Base-by-base conservation (phyloP, 2,113 vertebrate species). In the Micronycteris hirsuta region DNA sequence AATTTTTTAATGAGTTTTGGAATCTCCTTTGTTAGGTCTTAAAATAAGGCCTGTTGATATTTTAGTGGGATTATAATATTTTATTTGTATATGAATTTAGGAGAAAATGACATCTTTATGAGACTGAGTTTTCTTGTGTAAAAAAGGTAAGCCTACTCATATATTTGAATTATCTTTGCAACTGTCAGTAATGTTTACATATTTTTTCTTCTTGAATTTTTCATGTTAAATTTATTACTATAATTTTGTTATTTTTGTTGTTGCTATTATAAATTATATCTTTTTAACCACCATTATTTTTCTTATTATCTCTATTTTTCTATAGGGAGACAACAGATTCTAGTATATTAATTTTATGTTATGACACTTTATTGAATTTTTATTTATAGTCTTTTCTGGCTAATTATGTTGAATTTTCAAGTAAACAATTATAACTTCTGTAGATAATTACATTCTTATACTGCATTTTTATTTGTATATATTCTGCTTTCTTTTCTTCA, bases 211-310 rank as follows among this genome's bases (percentile, higher is more conserved):
- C 24, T 70, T 77, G 41, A 92, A 73, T 0, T 74, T 78, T 47
- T 78, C 20, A 71, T 43, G 15, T 91, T 86, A 70, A 89, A 92
- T 94, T 65, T 65, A 92, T 88, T 86, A 3, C 49, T 87, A 91
- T 38, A 52, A 82, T 38, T 97, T 80, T 74, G 78, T 63, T 92
- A 4, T 28, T 86, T 93, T 85, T 54, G 2, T 84, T 92, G 20
- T 70, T 84, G 4, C 16, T 54, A 3, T 81, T 93, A 67, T 47
- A 89, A 94, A 91, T 67, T 12, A 5, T 7, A 91, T 91, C 1
- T 78, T 96, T 93, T 85, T 13, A 68, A 80, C 54, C 16, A 74
- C 49, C 5, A 93, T 83, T 90, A 19, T 86, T 94, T 86, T 93
- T 68, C 43, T 45, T 45, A 77, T 3, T 73, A 3, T 8, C n/a